Evolutionary conservation across 2,113 vertebrate genomes (phyloP).

Genomic region (Channa maculata): DNA sequence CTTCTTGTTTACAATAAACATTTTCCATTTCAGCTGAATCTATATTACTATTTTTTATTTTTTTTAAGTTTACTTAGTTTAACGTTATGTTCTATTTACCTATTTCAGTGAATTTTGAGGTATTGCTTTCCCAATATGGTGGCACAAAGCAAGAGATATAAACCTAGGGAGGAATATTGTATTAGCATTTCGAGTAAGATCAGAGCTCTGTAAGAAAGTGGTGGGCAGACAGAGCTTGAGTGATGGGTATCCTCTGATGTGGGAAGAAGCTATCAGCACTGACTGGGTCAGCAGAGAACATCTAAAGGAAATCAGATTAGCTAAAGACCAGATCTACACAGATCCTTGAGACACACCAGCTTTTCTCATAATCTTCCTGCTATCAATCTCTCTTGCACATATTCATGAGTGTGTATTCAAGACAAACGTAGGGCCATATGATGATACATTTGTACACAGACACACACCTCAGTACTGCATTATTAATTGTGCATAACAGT

Average conservation of each 20-base stretch:
- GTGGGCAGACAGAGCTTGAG: conserved; percentile 14
- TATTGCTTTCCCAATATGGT: conserved; percentile 21
- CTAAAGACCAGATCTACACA: conserved; percentile 38
- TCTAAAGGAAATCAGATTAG: conserved; percentile 68
- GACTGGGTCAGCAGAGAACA: conserved; percentile 48
- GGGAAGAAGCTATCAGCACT: conserved; percentile 30
- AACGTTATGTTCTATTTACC: background rate
- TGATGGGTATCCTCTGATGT: conserved; percentile 38
- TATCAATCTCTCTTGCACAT: conserved; percentile 28
- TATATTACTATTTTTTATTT: background rate
- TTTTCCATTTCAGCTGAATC: background rate
- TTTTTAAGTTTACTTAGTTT: too few relatives aligned
- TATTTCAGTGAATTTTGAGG: conserved; percentile 47
- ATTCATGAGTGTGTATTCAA: conserved; percentile 1
- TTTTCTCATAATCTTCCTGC: conserved; percentile 40
- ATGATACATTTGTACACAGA: background rate
- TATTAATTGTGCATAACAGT: background rate
- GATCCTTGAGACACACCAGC: conserved; percentile 39
- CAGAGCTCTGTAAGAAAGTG: conserved; percentile 10
- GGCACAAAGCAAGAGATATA: conserved; percentile 4
- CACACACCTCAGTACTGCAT: background rate
- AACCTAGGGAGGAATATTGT: conserved; percentile 27
- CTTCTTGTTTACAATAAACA: background rate
- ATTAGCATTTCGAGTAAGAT: conserved; percentile 19
- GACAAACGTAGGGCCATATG: conserved; percentile 2